Evolutionary conservation across 1,140 invertebrate genomes (phyloP).

Genomic region (Neodiprion pinetum): DNA sequence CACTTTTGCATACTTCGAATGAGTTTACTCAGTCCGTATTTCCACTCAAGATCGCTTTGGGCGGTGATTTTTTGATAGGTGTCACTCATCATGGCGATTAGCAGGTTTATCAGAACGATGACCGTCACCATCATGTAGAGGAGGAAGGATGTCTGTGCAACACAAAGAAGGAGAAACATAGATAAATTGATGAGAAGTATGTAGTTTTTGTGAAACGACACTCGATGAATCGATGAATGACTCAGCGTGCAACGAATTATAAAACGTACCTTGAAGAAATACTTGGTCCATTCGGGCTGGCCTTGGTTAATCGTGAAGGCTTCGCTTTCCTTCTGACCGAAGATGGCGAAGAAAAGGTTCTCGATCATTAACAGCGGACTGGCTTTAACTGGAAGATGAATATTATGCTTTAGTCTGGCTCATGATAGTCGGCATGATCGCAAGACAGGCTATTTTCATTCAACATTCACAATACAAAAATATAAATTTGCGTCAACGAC

Average conservation of each 20-base stretch:
- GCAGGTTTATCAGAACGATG: slow-evolving; percentile 96
- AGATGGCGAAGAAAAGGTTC: slow-evolving; percentile 98
- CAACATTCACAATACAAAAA: not conserved
- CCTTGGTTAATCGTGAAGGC: slow-evolving; percentile 67
- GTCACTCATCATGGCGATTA: slow-evolving; percentile 99
- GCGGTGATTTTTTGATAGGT: slow-evolving; percentile 98
- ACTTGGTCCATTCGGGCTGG: slow-evolving; percentile 79
- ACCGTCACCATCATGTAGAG: slow-evolving; percentile 97
- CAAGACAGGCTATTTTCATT: not conserved
- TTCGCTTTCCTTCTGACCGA: slow-evolving; percentile 93
- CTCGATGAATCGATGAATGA: not conserved
- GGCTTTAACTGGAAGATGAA: slow-evolving; percentile 80
- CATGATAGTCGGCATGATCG: not conserved
- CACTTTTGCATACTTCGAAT: slow-evolving; percentile 94
- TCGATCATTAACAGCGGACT: slow-evolving; percentile 92
- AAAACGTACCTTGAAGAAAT: slow-evolving; percentile 79
- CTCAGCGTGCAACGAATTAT: not conserved
- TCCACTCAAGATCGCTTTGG: slow-evolving; percentile 99
- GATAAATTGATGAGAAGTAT: not conserved
- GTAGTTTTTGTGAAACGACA: not conserved
- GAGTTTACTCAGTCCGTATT: slow-evolving; percentile 98
- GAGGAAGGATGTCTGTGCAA: slow-evolving; percentile 50
- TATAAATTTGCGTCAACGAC: not conserved
- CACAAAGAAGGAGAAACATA: too few species aligned
- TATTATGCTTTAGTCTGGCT: slow-evolving; percentile 22